Percentiles rank a stretch among this genome's conserved stretches.
Evolutionary conservation across 2,888 invertebrate species (phyloP).

Genomic region (Ellobium chinense): DNA sequence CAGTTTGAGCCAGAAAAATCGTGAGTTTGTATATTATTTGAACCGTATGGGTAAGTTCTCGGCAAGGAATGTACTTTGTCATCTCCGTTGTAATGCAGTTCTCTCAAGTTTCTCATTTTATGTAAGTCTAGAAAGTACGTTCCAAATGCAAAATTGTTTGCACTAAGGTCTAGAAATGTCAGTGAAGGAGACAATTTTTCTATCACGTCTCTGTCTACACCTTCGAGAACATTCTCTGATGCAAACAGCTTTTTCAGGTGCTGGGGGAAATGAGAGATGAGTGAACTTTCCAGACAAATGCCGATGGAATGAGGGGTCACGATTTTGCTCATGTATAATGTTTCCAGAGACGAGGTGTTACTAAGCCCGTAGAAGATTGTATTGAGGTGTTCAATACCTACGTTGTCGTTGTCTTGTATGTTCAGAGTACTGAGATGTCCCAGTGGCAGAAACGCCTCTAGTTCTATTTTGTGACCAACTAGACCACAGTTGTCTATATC

Average conservation of each 20-base stretch:
- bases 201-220: neutral
- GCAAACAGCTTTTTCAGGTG: neutral
- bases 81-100: neutral
- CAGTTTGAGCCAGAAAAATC: no score
- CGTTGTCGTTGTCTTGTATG: neutral
- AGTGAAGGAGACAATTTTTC: neutral
- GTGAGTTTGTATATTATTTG: no score
- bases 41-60: neutral
- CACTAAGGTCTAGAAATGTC: neutral
- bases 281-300: neutral
- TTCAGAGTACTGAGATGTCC: neutral
- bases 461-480: neutral
- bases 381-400: neutral
- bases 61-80: neutral
- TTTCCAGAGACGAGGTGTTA: neutral
- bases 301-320: neutral
- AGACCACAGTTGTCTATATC: neutral
- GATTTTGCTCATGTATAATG: neutral
- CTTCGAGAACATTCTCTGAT: neutral
- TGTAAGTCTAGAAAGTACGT: neutral
- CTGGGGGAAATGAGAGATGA: neutral
- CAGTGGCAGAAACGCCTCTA: neutral
- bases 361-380: neutral
- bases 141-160: constrained; percentile 2
- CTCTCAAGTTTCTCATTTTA: neutral